Evolutionary conservation across 1,140 invertebrate genomes (phyloP), one percentile per base, ranked within the genome.

Genomic region (Eupeodes corollae): DNA sequence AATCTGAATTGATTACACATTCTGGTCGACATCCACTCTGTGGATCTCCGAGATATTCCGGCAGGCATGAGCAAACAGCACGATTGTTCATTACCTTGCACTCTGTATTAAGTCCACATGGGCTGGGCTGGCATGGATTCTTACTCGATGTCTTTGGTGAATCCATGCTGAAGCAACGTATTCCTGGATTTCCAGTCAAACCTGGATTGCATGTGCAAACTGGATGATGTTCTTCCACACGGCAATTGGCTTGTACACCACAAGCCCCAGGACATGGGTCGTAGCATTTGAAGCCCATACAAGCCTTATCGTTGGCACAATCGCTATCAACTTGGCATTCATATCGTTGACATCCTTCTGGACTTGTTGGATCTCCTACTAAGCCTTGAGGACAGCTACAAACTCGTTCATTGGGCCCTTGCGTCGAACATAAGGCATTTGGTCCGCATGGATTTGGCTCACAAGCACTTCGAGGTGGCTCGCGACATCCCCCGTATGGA

Each of bases 221-320:
- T 48, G 87, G 83, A 69, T 83, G 80, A 66, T 87, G 84, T 57
- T 78, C 73, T 63, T 86, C 79, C 5, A 83, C 81, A 37, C 74
- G 72, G 56, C 85, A 87, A 47, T 73, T 71, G 5, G 83, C 81
- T 52, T 82, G 79, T 12, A 83, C 61, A 13, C 86, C 88, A 68
- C 88, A 91, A 38, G 81, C 76, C 34, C 86, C 85, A 1, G 83
- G 77, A 57, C 87, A 91, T 33, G 87, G 86, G 68, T 90, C 81
- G 49, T 76, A 73, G 57, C 88, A 91, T 54, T 75, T 75, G 54
- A 81, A 81, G 14, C 81, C 80, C 55, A 89, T 82, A 56, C 87
- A 91, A 32, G 85, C 82, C 69, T 79, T 75, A 46, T 76, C 71
- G n/a, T 67, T 52, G 16, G 75, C 63, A 61, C 87, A 91, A 58